These are phyloP conservation scores for Polymixis lichenea DNA, from an alignment of 2,888 invertebrate species.

Conservation along the genomic window DNA sequence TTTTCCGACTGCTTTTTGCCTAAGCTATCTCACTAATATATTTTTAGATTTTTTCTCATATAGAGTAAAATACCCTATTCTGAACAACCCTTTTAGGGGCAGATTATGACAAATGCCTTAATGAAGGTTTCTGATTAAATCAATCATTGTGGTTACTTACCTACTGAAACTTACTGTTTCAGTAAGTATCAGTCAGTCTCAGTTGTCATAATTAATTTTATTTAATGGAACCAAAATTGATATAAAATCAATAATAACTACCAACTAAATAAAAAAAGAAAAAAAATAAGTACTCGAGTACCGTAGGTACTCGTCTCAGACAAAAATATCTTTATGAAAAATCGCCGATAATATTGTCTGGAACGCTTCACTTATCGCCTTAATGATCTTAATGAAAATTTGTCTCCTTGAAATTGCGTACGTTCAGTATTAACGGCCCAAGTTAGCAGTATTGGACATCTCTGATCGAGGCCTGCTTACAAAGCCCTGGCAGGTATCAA, in stretches of 20 bases:
- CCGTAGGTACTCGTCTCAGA: too few species aligned
- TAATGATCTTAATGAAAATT: conserved; percentile 74
- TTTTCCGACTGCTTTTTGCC: too few species aligned
- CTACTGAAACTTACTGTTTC: not conserved
- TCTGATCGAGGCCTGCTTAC: conserved; percentile 69
- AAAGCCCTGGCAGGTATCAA: conserved; percentile 69
- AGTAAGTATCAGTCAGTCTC: not conserved
- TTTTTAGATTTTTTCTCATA: too few species aligned
- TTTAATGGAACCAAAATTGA: too few species aligned
- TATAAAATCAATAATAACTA: not conserved
- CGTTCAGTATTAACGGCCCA: conserved; percentile 64
- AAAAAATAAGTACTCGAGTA: too few species aligned
- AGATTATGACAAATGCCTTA: not conserved
- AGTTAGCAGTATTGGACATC: conserved; percentile 64
- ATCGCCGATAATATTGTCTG: conserved; percentile 45
- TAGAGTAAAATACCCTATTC: too few species aligned
- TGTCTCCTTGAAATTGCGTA: conserved; percentile 70
- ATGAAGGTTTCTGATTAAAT: too few species aligned
- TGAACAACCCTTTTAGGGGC: not conserved
- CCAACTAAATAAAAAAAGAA: too few species aligned
- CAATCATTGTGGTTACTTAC: not conserved
- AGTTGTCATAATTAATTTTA: not conserved
- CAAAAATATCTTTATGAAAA: conserved; percentile 13
- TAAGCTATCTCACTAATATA: too few species aligned
- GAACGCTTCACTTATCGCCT: conserved; percentile 62